Evolutionary conservation across 1,140 invertebrate species (phyloP).

Genomic region (Mesaphorura yosii): DNA sequence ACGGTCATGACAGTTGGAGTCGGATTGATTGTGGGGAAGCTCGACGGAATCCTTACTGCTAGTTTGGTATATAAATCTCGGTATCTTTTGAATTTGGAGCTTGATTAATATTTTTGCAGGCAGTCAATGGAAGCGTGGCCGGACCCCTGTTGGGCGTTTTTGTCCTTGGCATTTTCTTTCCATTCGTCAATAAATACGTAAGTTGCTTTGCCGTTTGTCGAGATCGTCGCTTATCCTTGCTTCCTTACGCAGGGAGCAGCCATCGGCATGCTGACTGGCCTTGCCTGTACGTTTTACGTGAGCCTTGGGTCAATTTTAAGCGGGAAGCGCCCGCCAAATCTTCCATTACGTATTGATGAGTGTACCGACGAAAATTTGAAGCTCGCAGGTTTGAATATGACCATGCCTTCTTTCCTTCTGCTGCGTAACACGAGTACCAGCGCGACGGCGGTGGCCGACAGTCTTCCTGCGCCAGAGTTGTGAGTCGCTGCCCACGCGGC

Average conservation of each 20-base stretch:
- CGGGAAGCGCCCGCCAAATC: background rate
- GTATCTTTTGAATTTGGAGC: too few species aligned
- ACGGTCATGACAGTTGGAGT: constrained; percentile 11
- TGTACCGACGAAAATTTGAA: background rate
- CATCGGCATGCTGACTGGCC: constrained; percentile 25
- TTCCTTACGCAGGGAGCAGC: constrained; percentile 25
- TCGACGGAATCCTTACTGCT: constrained; percentile 15
- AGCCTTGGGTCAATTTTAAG: constrained; percentile 11
- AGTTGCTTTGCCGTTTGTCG: background rate
- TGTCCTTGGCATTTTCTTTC: constrained; percentile 21
- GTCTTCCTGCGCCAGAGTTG: background rate
- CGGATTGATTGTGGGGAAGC: constrained; percentile 18
- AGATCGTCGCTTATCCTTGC: background rate
- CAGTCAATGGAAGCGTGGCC: constrained; percentile 21
- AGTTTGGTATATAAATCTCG: too few species aligned
- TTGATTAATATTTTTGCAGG: too few species aligned
- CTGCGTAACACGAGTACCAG: too few species aligned
- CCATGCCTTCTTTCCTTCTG: background rate
- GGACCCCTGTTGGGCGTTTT: constrained; percentile 26
- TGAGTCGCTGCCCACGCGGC: background rate
- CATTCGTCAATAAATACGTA: constrained; percentile 20
- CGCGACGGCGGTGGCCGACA: too few species aligned
- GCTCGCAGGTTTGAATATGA: background rate
- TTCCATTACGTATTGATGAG: background rate
- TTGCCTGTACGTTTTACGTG: constrained; percentile 23